A percentile compares a stretch with the other conserved stretches of the same genome.
Evolutionary conservation across 2,113 vertebrate genomes (phyloP).

Genomic region (Macrotis lagotis): DNA sequence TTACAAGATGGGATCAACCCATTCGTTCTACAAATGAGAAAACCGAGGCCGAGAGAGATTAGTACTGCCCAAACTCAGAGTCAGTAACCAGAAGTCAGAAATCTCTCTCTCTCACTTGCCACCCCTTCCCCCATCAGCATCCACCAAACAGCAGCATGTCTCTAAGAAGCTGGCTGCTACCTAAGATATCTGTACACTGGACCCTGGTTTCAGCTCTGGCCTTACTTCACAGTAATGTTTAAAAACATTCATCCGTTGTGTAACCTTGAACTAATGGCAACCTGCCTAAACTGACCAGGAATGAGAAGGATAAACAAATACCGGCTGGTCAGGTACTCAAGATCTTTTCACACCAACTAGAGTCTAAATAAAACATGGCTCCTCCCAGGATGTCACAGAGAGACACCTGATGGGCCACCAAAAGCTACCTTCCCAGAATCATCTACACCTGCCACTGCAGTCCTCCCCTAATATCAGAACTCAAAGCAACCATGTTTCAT

Average conservation of each 20-base stretch:
- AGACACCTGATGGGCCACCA: neutral
- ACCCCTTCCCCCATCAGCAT: neutral
- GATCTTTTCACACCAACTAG: neutral
- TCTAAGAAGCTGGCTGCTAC: neutral
- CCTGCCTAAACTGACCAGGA: slow-evolving; percentile 5
- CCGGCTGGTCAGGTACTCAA: neutral
- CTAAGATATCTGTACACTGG: neutral
- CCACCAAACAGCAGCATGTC: neutral
- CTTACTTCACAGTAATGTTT: neutral
- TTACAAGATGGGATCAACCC: neutral
- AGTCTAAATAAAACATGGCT: neutral
- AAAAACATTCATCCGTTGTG: neutral
- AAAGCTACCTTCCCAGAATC: neutral
- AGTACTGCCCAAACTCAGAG: neutral
- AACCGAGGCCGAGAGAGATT: neutral
- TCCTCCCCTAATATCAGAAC: neutral
- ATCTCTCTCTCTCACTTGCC: neutral
- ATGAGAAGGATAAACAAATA: neutral
- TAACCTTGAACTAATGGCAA: neutral
- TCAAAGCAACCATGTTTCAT: neutral
- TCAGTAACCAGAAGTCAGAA: neutral
- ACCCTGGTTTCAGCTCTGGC: neutral
- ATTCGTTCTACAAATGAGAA: neutral
- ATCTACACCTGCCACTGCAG: neutral
- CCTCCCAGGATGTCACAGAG: neutral